Conservation (phyloP, 1,140 invertebrate genomes). For the Augochlora pura region DNA sequence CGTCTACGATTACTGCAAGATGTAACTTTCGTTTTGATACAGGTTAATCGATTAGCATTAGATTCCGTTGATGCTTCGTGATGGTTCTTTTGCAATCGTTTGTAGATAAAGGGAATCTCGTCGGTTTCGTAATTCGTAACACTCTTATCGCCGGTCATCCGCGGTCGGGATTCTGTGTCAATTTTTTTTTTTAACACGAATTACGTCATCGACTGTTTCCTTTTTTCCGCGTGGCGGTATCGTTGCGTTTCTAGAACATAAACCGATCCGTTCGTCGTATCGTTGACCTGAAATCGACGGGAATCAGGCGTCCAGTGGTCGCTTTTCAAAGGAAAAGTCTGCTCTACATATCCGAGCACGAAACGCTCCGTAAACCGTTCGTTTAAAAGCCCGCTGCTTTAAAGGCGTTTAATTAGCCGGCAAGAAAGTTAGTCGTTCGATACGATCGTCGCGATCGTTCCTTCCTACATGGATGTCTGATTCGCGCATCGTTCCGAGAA, state of each 20-base stretch:
- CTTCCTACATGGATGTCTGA: not conserved
- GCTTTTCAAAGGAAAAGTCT: not conserved
- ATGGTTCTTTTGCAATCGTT: no score
- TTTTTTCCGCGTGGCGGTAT: not conserved
- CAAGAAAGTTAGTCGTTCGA: not conserved
- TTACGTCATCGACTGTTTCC: not conserved
- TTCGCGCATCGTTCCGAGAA: not conserved
- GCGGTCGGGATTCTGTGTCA: not conserved
- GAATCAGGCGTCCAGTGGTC: not conserved
- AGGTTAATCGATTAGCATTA: no score
- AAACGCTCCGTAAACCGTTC: constrained; percentile 17
- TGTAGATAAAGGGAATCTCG: no score
- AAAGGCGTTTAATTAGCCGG: not conserved
- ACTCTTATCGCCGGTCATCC: not conserved
- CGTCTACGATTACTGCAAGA: not conserved
- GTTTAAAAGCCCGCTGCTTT: constrained; percentile 22
- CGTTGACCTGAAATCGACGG: not conserved
- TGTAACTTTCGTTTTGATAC: not conserved
- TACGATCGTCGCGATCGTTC: not conserved
- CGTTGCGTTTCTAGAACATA: not conserved
- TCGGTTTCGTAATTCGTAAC: not conserved
- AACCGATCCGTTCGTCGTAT: not conserved
- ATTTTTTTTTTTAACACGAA: not conserved
- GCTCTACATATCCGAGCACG: constrained; percentile 23
- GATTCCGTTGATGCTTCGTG: no score